Percentiles rank a stretch among this genome's conserved stretches.
Evolutionary conservation across 2,113 vertebrate species (phyloP).

Genomic region (Petroica traversi): DNA sequence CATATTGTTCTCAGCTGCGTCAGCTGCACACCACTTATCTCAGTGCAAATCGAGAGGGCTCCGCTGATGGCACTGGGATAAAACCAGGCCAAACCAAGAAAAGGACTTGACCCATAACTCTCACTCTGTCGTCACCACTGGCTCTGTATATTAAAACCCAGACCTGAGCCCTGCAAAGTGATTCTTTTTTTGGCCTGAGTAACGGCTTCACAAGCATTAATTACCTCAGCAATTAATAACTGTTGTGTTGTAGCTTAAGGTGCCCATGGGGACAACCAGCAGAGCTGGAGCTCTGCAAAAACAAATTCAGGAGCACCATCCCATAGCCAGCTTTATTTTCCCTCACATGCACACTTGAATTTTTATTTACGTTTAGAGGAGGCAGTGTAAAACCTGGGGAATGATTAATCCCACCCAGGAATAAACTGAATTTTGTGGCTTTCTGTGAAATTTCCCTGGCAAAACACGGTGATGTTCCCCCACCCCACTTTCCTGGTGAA

Average conservation of each 20-base stretch:
- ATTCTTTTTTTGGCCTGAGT: neutral
- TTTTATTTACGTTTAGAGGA: neutral
- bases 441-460: neutral
- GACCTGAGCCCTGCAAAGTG: neutral
- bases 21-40: conserved; percentile 3
- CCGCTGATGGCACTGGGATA: conserved; percentile 8
- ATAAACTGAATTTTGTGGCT: neutral
- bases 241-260: neutral
- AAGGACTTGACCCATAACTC: neutral
- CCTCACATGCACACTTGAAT: neutral
- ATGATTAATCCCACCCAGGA: neutral
- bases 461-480: neutral
- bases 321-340: neutral
- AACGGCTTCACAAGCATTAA: neutral
- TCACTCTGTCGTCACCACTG: neutral
- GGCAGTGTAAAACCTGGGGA: neutral
- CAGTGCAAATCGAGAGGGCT: neutral
- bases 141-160: neutral
- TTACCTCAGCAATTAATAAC: neutral
- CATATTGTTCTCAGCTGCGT: neutral
- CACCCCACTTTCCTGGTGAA: neutral
- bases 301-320: neutral
- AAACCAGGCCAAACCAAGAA: conserved; percentile 25
- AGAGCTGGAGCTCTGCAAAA: neutral
- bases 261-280: neutral